A percentile compares a stretch with the other conserved stretches of the same genome.
Evolutionary conservation across 2,888 invertebrate genomes (phyloP).

Genomic region (Nomada lathburiana): DNA sequence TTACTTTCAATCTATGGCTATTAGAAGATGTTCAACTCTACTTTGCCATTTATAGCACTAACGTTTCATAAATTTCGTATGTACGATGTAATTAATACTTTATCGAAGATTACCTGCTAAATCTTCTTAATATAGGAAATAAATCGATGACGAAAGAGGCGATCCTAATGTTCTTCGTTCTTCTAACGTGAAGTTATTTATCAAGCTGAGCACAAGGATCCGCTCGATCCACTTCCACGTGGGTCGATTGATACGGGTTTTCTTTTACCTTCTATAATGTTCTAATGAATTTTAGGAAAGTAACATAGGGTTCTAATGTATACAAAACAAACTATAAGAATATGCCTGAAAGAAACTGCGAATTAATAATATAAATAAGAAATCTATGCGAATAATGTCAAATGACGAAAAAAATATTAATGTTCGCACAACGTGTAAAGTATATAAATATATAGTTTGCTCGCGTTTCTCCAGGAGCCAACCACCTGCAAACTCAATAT

Average conservation of each 20-base stretch:
- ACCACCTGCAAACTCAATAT: slow-evolving; percentile 83
- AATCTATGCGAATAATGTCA: slow-evolving; percentile 31
- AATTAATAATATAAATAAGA: slow-evolving; percentile 61
- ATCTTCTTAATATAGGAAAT: slow-evolving; percentile 77
- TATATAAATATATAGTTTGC: slow-evolving; percentile 63
- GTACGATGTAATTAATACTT: slow-evolving; percentile 73
- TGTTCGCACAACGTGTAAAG: slow-evolving; percentile 55
- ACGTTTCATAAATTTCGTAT: slow-evolving; percentile 38
- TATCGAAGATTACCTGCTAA: slow-evolving; percentile 80
- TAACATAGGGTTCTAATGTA: slow-evolving; percentile 59
- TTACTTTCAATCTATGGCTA: slow-evolving; percentile 48
- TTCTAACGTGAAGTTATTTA: slow-evolving; percentile 65
- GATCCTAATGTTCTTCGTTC: slow-evolving; percentile 69
- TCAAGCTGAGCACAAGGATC: slow-evolving; percentile 48
- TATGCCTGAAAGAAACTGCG: slow-evolving; percentile 75
- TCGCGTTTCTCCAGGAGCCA: slow-evolving; percentile 70
- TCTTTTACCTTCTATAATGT: slow-evolving; percentile 70
- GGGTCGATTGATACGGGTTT: slow-evolving; percentile 56
- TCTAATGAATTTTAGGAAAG: slow-evolving; percentile 62
- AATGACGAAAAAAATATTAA: slow-evolving; percentile 72
- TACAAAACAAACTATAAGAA: slow-evolving; percentile 55
- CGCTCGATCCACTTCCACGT: slow-evolving; percentile 53
- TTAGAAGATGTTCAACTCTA: slow-evolving; percentile 36
- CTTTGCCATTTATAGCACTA: slow-evolving; percentile 38
- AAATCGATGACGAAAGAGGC: slow-evolving; percentile 65